Base-by-base conservation (phyloP, 1,140 invertebrate species). In the Aphaenogaster ashmeadi region DNA sequence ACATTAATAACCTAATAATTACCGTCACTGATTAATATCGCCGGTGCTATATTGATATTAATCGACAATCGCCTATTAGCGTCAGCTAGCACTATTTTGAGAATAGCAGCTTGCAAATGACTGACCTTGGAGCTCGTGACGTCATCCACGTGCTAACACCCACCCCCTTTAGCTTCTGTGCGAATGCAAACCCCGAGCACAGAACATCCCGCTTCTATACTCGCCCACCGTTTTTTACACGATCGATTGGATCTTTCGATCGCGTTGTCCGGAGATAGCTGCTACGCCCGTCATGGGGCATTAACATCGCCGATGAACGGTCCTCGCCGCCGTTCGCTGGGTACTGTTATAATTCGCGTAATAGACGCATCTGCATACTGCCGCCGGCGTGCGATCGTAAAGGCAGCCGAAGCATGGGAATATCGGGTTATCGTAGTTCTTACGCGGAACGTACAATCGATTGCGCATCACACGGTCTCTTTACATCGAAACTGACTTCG, bases 301-400 rank as follows among this genome's bases (percentile, higher is more conserved):
- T 75, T 36, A 75, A 60, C 50, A 44, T 81, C 79, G n/a, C 21
- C 64, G 66, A 69, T 18, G n/a, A 69, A 81, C 67, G 67, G 52
- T 47, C 27, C 2, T 11, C 50, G 2, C 18, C 50, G 2, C 6
- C 13, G 64, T 83, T 44, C 54, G 52, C 84, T 36, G 47, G 50
- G 44, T 90, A 87, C 89, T 89, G 85, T 90, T 90, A 90, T 74
- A 90, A 87, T 89, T 90, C 72, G n/a, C 62, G 33, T 77, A 81
- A 87, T 87, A 89, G 71, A 89, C 74, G 56, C 78, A 78, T 87
- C 66, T 78, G 75, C 87, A 81, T 71, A 66, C 9, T 6, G 4
- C 27, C 44, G 44, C n/a, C 27, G 13, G 36, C 27, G 66, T 56
- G 56, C 27, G 85, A 86, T 87, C 83, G 47, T 77, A 64, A 90